A percentile compares a stretch with the other conserved stretches of the same genome.
Conservation (phyloP, 2,888 invertebrate genomes). For the Drosophila rellima region DNA sequence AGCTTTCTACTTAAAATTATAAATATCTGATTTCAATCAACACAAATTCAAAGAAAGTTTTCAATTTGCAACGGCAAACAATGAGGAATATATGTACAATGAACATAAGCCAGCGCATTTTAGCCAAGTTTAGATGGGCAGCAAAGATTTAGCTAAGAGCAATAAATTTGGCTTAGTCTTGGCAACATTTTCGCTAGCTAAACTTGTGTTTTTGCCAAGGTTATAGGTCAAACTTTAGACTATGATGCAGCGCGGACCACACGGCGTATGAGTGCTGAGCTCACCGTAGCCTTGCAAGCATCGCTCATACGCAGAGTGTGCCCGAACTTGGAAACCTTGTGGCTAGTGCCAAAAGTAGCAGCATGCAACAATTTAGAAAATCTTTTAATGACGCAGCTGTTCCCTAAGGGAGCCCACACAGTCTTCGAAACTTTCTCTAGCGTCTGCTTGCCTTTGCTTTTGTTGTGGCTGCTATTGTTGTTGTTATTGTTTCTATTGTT, state of each 20-base stretch:
- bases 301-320: conserved; percentile 15
- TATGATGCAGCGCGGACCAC: conserved; percentile 20
- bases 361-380: conserved; percentile 74
- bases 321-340: conserved; percentile 51
- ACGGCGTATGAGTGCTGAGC: conserved; percentile 45
- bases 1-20: neutral
- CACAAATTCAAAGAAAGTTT: conserved; percentile 6
- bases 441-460: conserved; percentile 43
- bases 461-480: conserved; percentile 33
- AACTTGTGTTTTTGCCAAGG: conserved; percentile 24
- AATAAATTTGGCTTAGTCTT: conserved; percentile 57
- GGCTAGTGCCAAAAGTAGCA: conserved; percentile 38
- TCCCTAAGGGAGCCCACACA: conserved; percentile 50
- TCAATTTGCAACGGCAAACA: conserved; percentile 11
- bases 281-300: conserved; percentile 46
- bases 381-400: conserved; percentile 77
- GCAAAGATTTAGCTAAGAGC: conserved; percentile 48
- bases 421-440: conserved; percentile 71
- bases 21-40: conserved; percentile 14
- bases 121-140: conserved; percentile 18
- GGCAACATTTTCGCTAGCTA: conserved; percentile 19
- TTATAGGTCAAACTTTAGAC: conserved; percentile 28
- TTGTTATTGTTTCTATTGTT: conserved; percentile 16
- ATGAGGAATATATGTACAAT: neutral
- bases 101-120: conserved; percentile 5